Evolutionary conservation across 2,797 vertebrate genomes (phyloP).

Genomic region (Neoniphon sammara): DNA sequence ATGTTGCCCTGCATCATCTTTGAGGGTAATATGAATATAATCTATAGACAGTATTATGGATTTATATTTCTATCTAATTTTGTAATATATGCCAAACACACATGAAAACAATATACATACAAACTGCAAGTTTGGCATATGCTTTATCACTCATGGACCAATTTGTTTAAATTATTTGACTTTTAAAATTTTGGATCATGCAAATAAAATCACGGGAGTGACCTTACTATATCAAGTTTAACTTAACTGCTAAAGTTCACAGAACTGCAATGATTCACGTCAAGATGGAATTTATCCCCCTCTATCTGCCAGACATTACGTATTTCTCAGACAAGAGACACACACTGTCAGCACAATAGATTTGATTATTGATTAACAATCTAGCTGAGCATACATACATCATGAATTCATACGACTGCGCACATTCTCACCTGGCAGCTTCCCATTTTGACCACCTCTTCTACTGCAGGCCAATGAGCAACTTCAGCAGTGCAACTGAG

Average conservation of each 20-base stretch:
- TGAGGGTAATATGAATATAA: conserved; percentile 4
- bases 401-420: not conserved
- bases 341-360: conserved; percentile 41
- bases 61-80: conserved; percentile 25
- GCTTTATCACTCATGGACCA: too few relatives aligned
- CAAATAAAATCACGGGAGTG: too few relatives aligned
- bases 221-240: not conserved
- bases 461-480: not conserved
- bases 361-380: conserved; percentile 57
- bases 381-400: conserved; percentile 33
- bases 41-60: conserved; percentile 20
- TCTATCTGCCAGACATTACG: conserved; percentile 46
- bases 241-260: conserved; percentile 31
- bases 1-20: conserved; percentile 33
- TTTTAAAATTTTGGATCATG: too few relatives aligned
- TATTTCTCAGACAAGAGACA: conserved; percentile 22
- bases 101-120: too few relatives aligned
- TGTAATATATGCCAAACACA: too few relatives aligned
- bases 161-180: too few relatives aligned
- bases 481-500: not conserved
- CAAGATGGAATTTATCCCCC: conserved; percentile 24
- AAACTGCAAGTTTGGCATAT: too few relatives aligned
- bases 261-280: conserved; percentile 18
- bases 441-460: conserved; percentile 11
- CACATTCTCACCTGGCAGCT: conserved; percentile 26